Percentiles rank a stretch among this genome's conserved stretches.
phyloP scores from a whole-genome alignment of 2,113 vertebrate species.

The Vidua chalybeata region DNA sequence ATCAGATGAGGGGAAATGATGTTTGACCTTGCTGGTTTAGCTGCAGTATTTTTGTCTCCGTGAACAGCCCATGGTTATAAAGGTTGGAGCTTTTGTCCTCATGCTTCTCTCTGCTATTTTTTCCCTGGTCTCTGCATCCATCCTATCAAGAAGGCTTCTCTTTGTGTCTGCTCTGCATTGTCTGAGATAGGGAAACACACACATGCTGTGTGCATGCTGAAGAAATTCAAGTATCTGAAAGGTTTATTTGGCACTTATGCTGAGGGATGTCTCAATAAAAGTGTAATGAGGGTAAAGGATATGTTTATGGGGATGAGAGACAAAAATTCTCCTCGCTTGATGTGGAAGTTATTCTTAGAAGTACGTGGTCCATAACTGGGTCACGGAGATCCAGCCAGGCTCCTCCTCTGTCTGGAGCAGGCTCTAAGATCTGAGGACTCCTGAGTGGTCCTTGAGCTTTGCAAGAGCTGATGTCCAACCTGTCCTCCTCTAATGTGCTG shows the following conservation, averaged over 20 bases:
- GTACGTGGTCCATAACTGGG: constrained; percentile 38
- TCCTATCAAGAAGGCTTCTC: background rate
- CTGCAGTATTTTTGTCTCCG: background rate
- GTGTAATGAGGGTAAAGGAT: constrained; percentile 30
- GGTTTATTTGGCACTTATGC: background rate
- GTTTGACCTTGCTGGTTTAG: background rate
- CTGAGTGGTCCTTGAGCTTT: background rate
- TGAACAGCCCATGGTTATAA: background rate
- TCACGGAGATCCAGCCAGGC: constrained; percentile 45
- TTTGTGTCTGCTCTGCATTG: constrained; percentile 4
- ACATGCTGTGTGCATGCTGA: background rate
- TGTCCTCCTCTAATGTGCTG: background rate
- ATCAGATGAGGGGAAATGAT: background rate
- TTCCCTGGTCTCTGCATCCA: background rate
- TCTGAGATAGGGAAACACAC: background rate
- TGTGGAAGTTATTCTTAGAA: constrained; percentile 65
- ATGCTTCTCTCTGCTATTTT: background rate
- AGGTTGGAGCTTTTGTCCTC: background rate
- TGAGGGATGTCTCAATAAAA: constrained; percentile 22
- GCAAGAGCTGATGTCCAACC: accelerated
- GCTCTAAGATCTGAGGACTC: background rate
- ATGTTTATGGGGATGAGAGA: background rate
- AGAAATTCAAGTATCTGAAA: background rate
- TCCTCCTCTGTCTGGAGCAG: constrained; percentile 40
- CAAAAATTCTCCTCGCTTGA: constrained; percentile 36